Percentiles rank a stretch among this genome's conserved stretches.
These are phyloP conservation scores for Brenthis hecate DNA, from an alignment of 2,888 invertebrate genomes.

Conservation along the genomic window DNA sequence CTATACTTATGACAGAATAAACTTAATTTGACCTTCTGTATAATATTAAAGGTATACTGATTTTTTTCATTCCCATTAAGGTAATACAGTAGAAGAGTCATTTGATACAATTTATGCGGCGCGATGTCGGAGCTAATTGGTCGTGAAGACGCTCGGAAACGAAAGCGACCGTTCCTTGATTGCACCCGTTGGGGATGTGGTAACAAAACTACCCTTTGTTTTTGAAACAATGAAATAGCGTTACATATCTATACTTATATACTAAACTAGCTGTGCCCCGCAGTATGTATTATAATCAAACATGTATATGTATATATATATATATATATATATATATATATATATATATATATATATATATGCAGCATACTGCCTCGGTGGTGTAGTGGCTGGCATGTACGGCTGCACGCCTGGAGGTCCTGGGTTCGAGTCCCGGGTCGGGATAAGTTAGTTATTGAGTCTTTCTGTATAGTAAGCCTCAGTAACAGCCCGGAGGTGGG, in stretches of 20 bases:
- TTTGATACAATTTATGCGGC: slow-evolving; percentile 73
- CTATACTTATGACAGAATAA: no score
- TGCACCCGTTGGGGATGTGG: slow-evolving; percentile 50
- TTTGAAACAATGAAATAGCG: slow-evolving; percentile 6
- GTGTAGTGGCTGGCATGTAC: no score
- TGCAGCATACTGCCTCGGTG: no score
- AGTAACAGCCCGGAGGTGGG: no score
- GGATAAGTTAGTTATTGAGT: no score
- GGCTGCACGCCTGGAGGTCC: no score
- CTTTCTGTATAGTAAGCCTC: no score
- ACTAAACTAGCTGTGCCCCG: background rate
- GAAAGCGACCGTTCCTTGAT: slow-evolving; percentile 67
- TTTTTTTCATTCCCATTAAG: slow-evolving; percentile 30
- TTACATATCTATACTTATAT: background rate
- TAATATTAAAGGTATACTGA: slow-evolving; percentile 43
- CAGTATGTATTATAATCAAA: no score
- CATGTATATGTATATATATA: no score
- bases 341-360: no score
- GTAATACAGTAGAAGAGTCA: slow-evolving; percentile 51
- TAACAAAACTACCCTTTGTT: slow-evolving; percentile 18
- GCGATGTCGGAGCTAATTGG: slow-evolving; percentile 70
- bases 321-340: no score
- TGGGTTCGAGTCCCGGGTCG: no score
- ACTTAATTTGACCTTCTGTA: background rate
- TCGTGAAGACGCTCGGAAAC: slow-evolving; percentile 63